Evolutionary conservation across 2,113 vertebrate species (phyloP).

Genomic region (Onychostruthus taczanowskii): DNA sequence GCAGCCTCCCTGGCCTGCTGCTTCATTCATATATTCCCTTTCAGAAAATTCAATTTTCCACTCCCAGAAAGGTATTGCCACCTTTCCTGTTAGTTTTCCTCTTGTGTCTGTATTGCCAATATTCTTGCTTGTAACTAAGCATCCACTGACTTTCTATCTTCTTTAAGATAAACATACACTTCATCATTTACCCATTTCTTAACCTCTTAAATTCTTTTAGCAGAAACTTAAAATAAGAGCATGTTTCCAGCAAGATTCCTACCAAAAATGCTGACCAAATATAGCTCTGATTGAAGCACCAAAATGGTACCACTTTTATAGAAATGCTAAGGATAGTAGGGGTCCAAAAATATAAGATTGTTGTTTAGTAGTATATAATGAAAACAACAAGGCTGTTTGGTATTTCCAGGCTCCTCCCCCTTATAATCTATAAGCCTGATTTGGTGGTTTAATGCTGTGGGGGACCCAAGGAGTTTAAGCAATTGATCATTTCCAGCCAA

Average conservation of each 20-base stretch:
- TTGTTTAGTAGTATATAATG: background rate
- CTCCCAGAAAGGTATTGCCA: background rate
- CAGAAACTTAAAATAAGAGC: background rate
- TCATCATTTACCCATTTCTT: background rate
- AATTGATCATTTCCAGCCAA: background rate
- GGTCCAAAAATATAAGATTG: background rate
- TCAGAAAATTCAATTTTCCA: background rate
- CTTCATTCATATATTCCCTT: background rate
- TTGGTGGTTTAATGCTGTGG: background rate
- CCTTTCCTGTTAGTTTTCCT: background rate
- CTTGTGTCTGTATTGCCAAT: background rate
- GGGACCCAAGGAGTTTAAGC: background rate
- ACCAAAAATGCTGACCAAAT: background rate
- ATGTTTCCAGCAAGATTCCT: background rate
- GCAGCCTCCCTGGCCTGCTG: background rate
- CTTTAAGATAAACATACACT: background rate
- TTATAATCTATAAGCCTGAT: background rate
- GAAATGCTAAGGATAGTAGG: background rate
- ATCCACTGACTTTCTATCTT: background rate
- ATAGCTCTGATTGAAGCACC: background rate
- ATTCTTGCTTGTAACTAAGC: background rate
- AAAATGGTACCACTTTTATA: background rate
- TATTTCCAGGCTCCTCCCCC: background rate
- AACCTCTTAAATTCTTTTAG: background rate
- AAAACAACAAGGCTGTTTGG: background rate